A percentile compares a stretch with the other conserved stretches of the same genome.
Conservation (phyloP, 92 coral and sea anemone species). For the Porites cylindrica region DNA sequence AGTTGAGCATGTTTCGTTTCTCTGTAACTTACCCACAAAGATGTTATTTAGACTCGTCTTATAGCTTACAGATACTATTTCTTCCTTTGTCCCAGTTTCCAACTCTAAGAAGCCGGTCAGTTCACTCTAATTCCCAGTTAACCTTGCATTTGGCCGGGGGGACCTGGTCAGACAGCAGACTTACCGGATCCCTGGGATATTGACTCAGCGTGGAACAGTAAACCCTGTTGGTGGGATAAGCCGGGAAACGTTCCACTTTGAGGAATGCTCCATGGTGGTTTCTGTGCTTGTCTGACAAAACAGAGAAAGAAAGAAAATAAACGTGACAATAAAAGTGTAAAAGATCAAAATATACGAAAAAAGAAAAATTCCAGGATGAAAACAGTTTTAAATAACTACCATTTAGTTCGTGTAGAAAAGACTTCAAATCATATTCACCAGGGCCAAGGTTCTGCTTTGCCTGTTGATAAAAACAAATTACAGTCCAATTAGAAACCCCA, state of each 20-base stretch:
- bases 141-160: no score
- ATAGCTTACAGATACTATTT: no score
- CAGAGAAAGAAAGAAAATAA: neutral
- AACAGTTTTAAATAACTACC: slow-evolving; percentile 49
- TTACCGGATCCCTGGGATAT: slow-evolving; percentile 90
- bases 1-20: no score
- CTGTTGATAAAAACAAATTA: slow-evolving; percentile 28
- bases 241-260: slow-evolving; percentile 91
- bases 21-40: no score
- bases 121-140: no score
- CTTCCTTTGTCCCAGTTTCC: no score
- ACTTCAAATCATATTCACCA: slow-evolving; percentile 93
- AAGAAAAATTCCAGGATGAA: neutral
- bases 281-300: slow-evolving; percentile 78
- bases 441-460: slow-evolving; percentile 87
- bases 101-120: no score
- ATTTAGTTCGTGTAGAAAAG: slow-evolving; percentile 81
- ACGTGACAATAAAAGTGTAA: neutral
- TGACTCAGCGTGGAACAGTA: slow-evolving; percentile 95
- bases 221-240: slow-evolving; percentile 86
- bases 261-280: slow-evolving; percentile 88
- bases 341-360: neutral
- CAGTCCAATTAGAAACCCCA: neutral
- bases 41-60: no score
- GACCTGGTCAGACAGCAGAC: neutral